Conservation (phyloP, 2,113 vertebrate species). For the Laterallus jamaicensis region DNA sequence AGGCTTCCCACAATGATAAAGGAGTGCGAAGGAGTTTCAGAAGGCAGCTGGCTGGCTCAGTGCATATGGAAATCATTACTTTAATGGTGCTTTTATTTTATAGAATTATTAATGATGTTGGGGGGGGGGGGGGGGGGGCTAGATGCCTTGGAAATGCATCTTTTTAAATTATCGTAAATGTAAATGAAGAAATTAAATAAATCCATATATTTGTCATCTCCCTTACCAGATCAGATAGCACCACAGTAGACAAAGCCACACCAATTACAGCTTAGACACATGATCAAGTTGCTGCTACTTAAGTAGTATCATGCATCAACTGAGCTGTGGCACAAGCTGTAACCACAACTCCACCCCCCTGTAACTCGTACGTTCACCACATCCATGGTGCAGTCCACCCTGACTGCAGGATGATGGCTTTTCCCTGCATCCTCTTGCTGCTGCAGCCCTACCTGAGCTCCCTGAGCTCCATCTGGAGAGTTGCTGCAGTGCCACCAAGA, state of each 20-base stretch:
- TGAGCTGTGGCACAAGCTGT: neutral
- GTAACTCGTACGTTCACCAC: neutral
- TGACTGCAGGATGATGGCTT: neutral
- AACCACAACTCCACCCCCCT: neutral
- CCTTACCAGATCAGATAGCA: constrained; percentile 53
- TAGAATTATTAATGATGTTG: constrained; percentile 41
- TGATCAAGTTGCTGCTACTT: neutral
- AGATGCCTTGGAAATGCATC: neutral
- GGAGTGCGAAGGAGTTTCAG: constrained; percentile 13
- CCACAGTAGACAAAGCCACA: constrained; percentile 39
- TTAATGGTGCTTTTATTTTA: constrained; percentile 60
- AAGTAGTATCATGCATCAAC: neutral
- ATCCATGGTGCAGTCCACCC: neutral
- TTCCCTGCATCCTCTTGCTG: neutral
- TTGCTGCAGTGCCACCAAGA: neutral
- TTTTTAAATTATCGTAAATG: constrained; percentile 45
- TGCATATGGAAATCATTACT: constrained; percentile 57
- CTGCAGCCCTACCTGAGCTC: neutral
- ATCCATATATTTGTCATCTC: constrained; percentile 61
- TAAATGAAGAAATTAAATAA: constrained; percentile 57
- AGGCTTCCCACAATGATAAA: constrained; percentile 62
- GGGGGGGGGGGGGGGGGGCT: neutral
- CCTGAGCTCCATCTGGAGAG: neutral
- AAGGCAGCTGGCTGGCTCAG: constrained; percentile 29
- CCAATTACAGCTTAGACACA: neutral